Evolutionary conservation across 1,140 invertebrate species (phyloP).

Genomic region (Drosophila nigrodunni): DNA sequence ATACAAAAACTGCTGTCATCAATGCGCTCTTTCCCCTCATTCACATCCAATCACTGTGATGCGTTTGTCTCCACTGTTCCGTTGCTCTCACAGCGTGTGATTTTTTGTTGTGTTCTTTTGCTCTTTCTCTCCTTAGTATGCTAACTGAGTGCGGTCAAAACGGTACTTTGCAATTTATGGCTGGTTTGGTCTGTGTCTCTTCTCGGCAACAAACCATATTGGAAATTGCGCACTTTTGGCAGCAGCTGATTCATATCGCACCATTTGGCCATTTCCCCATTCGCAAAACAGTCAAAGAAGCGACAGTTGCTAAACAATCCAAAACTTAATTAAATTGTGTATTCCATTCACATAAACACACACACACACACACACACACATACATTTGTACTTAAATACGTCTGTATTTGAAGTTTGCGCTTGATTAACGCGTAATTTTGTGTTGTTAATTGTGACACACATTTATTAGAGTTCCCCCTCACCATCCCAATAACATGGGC

Average conservation of each 20-base stretch:
- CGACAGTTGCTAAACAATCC: constrained; percentile 33
- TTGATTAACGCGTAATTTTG: constrained; percentile 78
- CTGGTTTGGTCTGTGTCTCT: constrained; percentile 51
- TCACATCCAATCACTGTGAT: constrained; percentile 24
- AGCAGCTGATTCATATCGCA: constrained; percentile 74
- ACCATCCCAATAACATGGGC: neutral
- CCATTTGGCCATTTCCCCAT: constrained; percentile 56
- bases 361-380: neutral
- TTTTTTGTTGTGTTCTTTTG: constrained; percentile 39
- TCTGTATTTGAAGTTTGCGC: constrained; percentile 53
- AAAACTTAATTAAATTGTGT: constrained; percentile 71
- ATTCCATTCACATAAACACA: constrained; percentile 37
- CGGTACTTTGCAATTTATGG: constrained; percentile 81
- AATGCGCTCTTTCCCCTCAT: constrained; percentile 37
- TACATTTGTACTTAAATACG: neutral
- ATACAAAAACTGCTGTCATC: constrained; percentile 61
- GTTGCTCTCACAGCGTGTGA: constrained; percentile 45
- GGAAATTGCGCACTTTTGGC: constrained; percentile 65
- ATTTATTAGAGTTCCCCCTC: constrained; percentile 45
- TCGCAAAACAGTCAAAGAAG: constrained; percentile 38
- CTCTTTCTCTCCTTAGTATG: constrained; percentile 52
- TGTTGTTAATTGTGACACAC: constrained; percentile 74
- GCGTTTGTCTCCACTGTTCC: constrained; percentile 30
- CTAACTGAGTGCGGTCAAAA: constrained; percentile 62
- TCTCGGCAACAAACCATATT: constrained; percentile 28